Conservation (phyloP, 2,797 vertebrate species). For the Halcyon smyrnensis region DNA sequence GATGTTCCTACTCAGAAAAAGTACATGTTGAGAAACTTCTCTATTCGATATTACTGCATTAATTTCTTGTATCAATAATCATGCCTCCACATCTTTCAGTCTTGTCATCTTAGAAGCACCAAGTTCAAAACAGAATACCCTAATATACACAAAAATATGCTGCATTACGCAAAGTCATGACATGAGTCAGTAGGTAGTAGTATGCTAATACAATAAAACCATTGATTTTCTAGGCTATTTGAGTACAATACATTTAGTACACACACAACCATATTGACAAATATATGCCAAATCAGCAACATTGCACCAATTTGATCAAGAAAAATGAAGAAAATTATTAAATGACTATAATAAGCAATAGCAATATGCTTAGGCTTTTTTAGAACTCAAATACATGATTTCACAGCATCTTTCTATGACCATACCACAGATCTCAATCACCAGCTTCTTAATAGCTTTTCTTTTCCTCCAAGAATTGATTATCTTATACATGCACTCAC, state of each 20-base stretch:
- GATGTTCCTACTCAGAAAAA: not conserved
- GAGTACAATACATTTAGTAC: slow-evolving; percentile 49
- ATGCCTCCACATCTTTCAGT: not conserved
- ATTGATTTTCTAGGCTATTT: slow-evolving; percentile 67
- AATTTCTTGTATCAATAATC: not conserved
- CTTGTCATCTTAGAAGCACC: not conserved
- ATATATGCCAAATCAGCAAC: slow-evolving; percentile 44
- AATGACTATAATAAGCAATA: slow-evolving; percentile 4
- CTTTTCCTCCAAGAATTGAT: not conserved
- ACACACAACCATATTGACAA: slow-evolving; percentile 24
- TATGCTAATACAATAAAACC: slow-evolving; percentile 28
- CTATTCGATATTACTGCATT: not conserved
- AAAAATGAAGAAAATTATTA: slow-evolving; percentile 57
- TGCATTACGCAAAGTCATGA: slow-evolving; percentile 26
- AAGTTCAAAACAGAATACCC: not conserved
- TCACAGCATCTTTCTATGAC: not conserved
- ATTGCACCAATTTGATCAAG: slow-evolving; percentile 38
- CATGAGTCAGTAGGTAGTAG: slow-evolving; percentile 31
- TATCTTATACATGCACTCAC: not conserved
- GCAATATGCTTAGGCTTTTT: not conserved
- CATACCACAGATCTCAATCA: not conserved
- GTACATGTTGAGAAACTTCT: not conserved
- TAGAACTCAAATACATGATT: not conserved
- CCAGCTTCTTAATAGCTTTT: not conserved
- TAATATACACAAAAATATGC: slow-evolving; percentile 59